Evolutionary conservation across 2,888 invertebrate genomes (phyloP).

Genomic region (Cylindroiulus punctatus): DNA sequence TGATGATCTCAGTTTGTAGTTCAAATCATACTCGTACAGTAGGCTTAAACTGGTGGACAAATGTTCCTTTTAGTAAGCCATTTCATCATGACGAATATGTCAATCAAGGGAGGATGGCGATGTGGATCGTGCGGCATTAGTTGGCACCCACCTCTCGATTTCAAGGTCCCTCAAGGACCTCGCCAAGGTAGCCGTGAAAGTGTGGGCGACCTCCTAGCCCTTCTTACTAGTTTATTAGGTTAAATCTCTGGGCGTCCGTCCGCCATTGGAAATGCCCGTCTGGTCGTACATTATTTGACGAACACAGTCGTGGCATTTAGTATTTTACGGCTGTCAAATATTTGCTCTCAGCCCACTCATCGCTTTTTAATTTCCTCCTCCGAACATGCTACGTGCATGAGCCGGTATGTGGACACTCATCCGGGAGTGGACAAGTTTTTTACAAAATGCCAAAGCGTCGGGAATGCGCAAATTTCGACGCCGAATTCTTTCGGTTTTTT

Average conservation of each 20-base stretch:
- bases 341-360: neutral
- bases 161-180: neutral
- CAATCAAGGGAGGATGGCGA: no score
- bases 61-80: no score
- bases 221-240: neutral
- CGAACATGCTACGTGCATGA: neutral
- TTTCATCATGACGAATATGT: no score
- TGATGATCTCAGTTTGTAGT: no score
- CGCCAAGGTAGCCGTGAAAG: neutral
- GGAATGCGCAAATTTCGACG: no score
- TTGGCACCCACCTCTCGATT: no score
- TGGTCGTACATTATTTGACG: neutral
- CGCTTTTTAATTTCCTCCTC: neutral
- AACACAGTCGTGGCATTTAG: neutral
- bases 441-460: neutral
- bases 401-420: neutral
- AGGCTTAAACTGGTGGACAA: no score
- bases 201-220: neutral
- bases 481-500: neutral
- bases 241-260: neutral
- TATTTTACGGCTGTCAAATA: neutral
- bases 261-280: neutral
- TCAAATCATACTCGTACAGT: no score
- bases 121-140: no score
- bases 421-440: constrained; percentile 44